Conservation (phyloP, 2,113 vertebrate species). For the Sminthopsis crassicaudata region DNA sequence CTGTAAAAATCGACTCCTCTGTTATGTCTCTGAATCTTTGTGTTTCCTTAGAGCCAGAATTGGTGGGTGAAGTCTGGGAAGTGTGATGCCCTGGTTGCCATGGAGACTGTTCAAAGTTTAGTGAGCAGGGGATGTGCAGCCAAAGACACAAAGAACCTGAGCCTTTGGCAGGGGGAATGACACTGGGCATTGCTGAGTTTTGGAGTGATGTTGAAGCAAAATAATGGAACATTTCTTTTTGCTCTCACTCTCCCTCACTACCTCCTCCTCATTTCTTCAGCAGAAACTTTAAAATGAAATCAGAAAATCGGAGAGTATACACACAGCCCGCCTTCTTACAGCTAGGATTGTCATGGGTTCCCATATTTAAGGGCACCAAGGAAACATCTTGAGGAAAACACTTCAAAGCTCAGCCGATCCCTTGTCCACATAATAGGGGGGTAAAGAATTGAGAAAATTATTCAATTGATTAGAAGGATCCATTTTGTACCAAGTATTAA, state of each 20-base stretch:
- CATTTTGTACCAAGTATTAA: background rate
- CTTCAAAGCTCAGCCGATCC: background rate
- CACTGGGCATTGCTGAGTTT: constrained; percentile 46
- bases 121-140: constrained; percentile 66
- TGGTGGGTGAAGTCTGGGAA: constrained; percentile 55
- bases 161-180: constrained; percentile 64
- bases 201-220: background rate
- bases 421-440: background rate
- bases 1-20: background rate
- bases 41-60: constrained; percentile 69
- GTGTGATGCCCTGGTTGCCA: constrained; percentile 70
- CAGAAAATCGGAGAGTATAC: background rate
- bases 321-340: background rate
- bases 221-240: background rate
- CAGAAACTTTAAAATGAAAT: constrained; percentile 39
- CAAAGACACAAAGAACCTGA: constrained; percentile 73
- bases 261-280: background rate
- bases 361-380: background rate
- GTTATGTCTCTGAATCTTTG: constrained; percentile 37
- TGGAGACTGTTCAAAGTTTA: constrained; percentile 76
- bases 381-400: background rate
- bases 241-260: background rate
- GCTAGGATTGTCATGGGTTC: background rate
- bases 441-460: background rate
- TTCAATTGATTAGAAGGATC: background rate